Base-by-base conservation (phyloP, 2,113 vertebrate genomes). In the Potamarius usumacintae region DNA sequence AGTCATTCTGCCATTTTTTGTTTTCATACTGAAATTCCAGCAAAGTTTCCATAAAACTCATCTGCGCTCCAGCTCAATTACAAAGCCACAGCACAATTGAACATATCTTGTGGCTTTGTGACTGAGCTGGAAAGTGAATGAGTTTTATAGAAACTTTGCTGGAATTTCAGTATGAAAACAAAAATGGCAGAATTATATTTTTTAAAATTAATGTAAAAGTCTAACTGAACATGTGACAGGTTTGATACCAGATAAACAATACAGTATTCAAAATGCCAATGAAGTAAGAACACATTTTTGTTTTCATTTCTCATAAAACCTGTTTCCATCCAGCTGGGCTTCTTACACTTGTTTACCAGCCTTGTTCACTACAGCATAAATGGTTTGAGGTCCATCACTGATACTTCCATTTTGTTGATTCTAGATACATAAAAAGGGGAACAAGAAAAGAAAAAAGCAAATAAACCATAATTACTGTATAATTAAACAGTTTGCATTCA, bases 301-400 rank as follows among this genome's bases (percentile, higher is more conserved):
- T 58, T 58, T 58, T 58, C 15, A 58, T 58, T 58, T 17, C 2
- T 8, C 25, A 65, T 4, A 27, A 34, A 17, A 42, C 18, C 7
- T 9, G 15, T 22, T 76, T 76, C 20, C 17, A 52, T 76, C 20
- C 10, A 50, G 11, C 18, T 76, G 42, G 7, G 8, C 18, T 78
- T 78, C 25, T n/a, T 55, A 53, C 22, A 53, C 6, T 5, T 0
- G 9, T 78, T 27, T 78, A 27, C 25, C 2, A 55, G 1, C 5
- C 50, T 27, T 78, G 50, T 78, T 78, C 52, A 78, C 76, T n/a
- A 52, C 27, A 3, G 76, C 50, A 78, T 78, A 78, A 78, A 78
- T 78, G 12, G 76, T 78, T 78, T 78, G 50, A 27, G 76, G 76
- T 8, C 7, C 52, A 53, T 53, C 25, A 50, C 14, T 12, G 10